Base-by-base conservation (phyloP, 2,888 invertebrate species). In the Teinopalpus imperialis region DNA sequence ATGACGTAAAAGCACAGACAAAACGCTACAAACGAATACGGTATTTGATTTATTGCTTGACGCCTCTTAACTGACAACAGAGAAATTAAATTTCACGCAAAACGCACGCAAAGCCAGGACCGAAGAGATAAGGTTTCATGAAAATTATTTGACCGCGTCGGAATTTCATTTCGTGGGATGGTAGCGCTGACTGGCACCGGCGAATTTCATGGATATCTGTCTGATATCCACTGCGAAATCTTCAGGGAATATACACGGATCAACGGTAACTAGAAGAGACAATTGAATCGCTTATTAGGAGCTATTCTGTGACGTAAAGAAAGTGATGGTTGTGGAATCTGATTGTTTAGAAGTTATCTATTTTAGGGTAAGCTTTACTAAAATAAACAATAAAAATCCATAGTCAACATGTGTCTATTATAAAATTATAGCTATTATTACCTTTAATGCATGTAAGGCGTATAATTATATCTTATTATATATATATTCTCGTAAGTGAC, bases 171-270 rank as follows among this genome's bases (percentile, higher is more conserved):
- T 66, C 59, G 35, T 42, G 35, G 4, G 48, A 26, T 39, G 29
- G 56, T 45, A 21, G 14, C 42, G 46, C 44, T 51, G 40, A 50
- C 43, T 51, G 30, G 52, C 43, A 55, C 58, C 57, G 49, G 56
- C 36, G 53, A 59, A 66, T 68, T 62, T 61, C 61, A 59, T 56
- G 58, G 61, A 66, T 63, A 63, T 56, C 60, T 61, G 63, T 56
- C 60, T 61, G 60, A 55, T 48, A 48, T 48, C 49, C 47, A 31
- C 48, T 32, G 35, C 21, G 30, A 29, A 43, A 30, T 34, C 35
- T 31, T 42, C 39, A 29, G 37, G 20, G 14, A 37, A 20, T 44
- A 27, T 37, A 40, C 49, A 34, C 10, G 18, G 39, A 39, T 31
- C 5, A 23, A 26, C 3, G 9, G 12, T 6, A 7, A 26, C 49